phyloP scores from a whole-genome alignment of 1,140 invertebrate genomes.

The Drosophila erecta region DNA sequence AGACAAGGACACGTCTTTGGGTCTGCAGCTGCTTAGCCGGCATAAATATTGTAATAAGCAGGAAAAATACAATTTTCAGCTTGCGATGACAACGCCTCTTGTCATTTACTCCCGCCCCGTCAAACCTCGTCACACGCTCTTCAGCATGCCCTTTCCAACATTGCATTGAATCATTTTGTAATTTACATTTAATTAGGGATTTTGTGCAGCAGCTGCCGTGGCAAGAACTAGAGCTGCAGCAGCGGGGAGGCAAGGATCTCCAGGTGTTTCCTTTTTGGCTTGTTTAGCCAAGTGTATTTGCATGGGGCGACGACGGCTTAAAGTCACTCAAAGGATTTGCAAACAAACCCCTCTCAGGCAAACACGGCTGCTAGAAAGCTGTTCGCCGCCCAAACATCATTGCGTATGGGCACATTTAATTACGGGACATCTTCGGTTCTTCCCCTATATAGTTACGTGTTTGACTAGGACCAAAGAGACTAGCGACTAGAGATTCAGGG shows the following conservation, averaged over 20 bases:
- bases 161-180: slow-evolving; percentile 67
- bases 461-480: slow-evolving; percentile 7
- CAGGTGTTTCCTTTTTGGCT: slow-evolving; percentile 30
- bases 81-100: slow-evolving; percentile 38
- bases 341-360: slow-evolving; percentile 3
- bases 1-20: slow-evolving; percentile 7
- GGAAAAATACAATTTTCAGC: slow-evolving; percentile 71
- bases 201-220: slow-evolving; percentile 42
- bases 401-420: slow-evolving; percentile 63
- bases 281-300: slow-evolving; percentile 45
- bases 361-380: slow-evolving; percentile 3
- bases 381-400: slow-evolving; percentile 9
- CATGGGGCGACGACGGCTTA: slow-evolving; percentile 47
- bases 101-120: slow-evolving; percentile 8
- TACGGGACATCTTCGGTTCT: slow-evolving; percentile 46
- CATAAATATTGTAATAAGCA: slow-evolving; percentile 76
- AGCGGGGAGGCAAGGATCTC: slow-evolving; percentile 10
- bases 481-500: too few species aligned
- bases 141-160: slow-evolving; percentile 12
- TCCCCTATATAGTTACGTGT: slow-evolving; percentile 27
- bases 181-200: slow-evolving; percentile 75
- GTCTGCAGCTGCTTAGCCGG: slow-evolving; percentile 41
- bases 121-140: neutral
- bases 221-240: slow-evolving; percentile 16
- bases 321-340: slow-evolving; percentile 61